phyloP scores from a whole-genome alignment of 2,888 invertebrate species.

The Sarcophaga carnaria region DNA sequence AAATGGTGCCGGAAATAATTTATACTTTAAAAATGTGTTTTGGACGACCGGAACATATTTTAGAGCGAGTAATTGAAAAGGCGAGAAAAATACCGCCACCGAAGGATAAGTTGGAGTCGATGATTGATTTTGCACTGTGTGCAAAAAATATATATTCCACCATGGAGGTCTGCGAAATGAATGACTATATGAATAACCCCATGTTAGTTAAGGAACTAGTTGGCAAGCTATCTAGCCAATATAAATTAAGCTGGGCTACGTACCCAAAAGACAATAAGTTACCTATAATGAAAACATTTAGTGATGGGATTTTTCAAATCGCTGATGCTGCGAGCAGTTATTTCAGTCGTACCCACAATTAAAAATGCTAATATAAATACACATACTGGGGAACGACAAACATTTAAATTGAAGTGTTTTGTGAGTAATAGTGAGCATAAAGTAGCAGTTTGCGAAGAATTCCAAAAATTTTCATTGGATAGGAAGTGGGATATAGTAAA shows the following conservation, averaged over 20 bases:
- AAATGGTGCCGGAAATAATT: constrained; percentile 53
- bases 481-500: constrained; percentile 20
- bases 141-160: constrained; percentile 33
- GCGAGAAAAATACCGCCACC: constrained; percentile 33
- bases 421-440: constrained; percentile 13
- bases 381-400: neutral
- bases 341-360: neutral
- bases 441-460: constrained; percentile 13
- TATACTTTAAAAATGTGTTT: constrained; percentile 51
- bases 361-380: constrained; percentile 10
- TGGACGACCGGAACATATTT: constrained; percentile 51
- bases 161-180: constrained; percentile 38
- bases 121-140: constrained; percentile 52
- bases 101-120: constrained; percentile 39
- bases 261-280: constrained; percentile 13
- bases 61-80: constrained; percentile 42
- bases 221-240: constrained; percentile 16
- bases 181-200: constrained; percentile 28
- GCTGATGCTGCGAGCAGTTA: constrained; percentile 29
- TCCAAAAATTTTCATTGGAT: constrained; percentile 14
- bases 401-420: neutral
- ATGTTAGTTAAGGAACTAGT: constrained; percentile 35
- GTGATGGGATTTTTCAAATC: constrained; percentile 48
- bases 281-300: constrained; percentile 42
- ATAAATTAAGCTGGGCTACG: constrained; percentile 50